Evolutionary conservation across 1,140 invertebrate species (phyloP), one percentile per base, ranked within the genome.

Genomic region (Cherax destructor): DNA sequence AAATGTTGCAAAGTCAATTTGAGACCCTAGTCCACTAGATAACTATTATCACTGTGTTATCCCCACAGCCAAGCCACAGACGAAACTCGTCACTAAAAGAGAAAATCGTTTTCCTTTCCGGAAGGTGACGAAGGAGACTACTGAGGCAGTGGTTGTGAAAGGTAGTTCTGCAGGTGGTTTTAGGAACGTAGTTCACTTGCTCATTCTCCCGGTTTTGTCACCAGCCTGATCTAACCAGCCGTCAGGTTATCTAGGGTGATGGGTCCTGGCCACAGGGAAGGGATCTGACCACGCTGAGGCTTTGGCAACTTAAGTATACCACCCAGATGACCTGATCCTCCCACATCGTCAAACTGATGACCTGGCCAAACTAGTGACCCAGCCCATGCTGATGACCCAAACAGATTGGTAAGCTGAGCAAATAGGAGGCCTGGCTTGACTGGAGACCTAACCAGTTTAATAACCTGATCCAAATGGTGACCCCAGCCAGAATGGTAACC

Each of bases 61-160:
- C 30, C 49, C 59, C 86, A 79, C 86, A 88, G 86, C 24, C 10
- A 77, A 80, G n/a, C 16, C 86, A 16, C 61, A 59, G 41, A 65
- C 59, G 50, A 88, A 80, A 50, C 16, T 56, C 47, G 59, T 78
- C 24, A 30, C 24, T 61, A 88, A 88, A 88, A 56, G 86, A n/a
- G 59, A 77, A 13, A 86, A 86, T 18, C 18, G 30, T 80, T 88
- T 78, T 18, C 86, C 86, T 88, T 88, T 80, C 76, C 77, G n/a
- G 41, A 80, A 49, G 47, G 41, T 69, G 59, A 49, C 24, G 77
- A 78, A 59, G 18, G 74, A 88, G 52, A 47, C 59, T n/a, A 49
- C 21, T 18, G 86, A 74, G 69, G 69, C 21, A 50, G 41, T 72
- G 49, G 49, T 72, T n/a, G 21, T 50, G 49, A 47, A 85, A 85